phyloP scores from a whole-genome alignment of 2,797 vertebrate species.

The Botia almorhae region DNA sequence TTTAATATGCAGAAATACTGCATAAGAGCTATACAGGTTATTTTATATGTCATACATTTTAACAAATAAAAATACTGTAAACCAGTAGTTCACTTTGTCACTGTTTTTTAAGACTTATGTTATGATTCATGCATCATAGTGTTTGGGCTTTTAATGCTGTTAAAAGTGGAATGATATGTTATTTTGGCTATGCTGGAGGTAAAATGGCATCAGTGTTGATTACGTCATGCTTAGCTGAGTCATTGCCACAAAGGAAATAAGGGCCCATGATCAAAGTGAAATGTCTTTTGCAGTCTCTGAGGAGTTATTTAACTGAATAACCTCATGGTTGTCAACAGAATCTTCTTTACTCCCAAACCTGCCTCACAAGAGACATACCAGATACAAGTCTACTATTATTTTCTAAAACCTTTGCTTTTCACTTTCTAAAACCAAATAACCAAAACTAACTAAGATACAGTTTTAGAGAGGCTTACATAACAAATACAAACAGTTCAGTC shows the following conservation, averaged over 20 bases:
- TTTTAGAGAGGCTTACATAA: background rate
- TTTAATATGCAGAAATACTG: background rate
- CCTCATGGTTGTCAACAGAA: constrained; percentile 25
- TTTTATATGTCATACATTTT: background rate
- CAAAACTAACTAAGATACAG: background rate
- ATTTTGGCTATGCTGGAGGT: constrained; percentile 23
- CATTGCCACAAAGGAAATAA: constrained; percentile 18
- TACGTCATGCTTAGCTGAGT: constrained; percentile 35
- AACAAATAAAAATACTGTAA: background rate
- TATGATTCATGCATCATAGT: background rate
- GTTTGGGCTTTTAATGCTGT: background rate
- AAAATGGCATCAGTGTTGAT: constrained; percentile 39
- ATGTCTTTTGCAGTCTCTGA: constrained; percentile 17
- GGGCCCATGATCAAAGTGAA: constrained; percentile 11
- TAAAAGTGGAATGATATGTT: constrained; percentile 6
- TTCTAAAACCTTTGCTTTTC: background rate
- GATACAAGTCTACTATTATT: constrained; percentile 10
- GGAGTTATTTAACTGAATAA: constrained; percentile 31
- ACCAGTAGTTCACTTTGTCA: background rate
- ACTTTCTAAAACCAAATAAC: background rate
- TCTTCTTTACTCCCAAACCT: constrained; percentile 42
- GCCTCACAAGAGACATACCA: constrained; percentile 38
- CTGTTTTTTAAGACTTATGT: background rate
- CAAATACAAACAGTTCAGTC: no score
- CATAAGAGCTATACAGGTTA: background rate